Evolutionary conservation across 2,113 vertebrate species (phyloP).

Genomic region (Ahaetulla prasina): DNA sequence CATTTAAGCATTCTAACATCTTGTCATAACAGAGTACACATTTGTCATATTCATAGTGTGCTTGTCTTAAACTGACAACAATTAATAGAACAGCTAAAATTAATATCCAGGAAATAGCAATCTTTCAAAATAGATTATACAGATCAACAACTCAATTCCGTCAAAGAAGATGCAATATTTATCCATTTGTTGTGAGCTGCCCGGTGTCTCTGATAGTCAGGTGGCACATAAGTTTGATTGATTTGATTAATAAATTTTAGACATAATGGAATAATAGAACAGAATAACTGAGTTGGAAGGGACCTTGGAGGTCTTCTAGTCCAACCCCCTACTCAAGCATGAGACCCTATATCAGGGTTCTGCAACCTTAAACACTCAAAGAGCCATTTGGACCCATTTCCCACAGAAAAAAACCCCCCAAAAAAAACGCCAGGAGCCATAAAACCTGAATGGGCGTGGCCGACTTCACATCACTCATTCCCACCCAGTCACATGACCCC

Average conservation of each 20-base stretch:
- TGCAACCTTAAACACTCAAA: no score
- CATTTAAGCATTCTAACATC: not conserved
- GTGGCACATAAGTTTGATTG: not conserved
- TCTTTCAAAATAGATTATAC: not conserved
- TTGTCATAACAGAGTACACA: not conserved
- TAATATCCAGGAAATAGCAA: not conserved
- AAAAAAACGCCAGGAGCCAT: no score
- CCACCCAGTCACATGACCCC: no score
- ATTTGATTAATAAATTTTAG: not conserved
- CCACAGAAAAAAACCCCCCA: no score
- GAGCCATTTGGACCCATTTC: no score
- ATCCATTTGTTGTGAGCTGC: not conserved
- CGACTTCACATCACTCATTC: no score
- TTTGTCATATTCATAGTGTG: not conserved
- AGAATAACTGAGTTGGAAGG: not conserved
- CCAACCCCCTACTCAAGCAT: not conserved
- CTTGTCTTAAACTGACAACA: not conserved
- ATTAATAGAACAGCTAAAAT: not conserved
- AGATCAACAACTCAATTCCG: not conserved
- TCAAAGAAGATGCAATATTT: not conserved
- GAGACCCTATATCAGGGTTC: no score
- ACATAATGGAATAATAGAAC: not conserved
- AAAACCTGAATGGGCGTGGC: no score
- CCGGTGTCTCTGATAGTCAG: not conserved
- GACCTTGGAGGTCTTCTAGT: not conserved